Percentiles rank a stretch among this genome's conserved stretches.
Conservation (phyloP, 2,888 invertebrate species). For the Phlogophora meticulosa region DNA sequence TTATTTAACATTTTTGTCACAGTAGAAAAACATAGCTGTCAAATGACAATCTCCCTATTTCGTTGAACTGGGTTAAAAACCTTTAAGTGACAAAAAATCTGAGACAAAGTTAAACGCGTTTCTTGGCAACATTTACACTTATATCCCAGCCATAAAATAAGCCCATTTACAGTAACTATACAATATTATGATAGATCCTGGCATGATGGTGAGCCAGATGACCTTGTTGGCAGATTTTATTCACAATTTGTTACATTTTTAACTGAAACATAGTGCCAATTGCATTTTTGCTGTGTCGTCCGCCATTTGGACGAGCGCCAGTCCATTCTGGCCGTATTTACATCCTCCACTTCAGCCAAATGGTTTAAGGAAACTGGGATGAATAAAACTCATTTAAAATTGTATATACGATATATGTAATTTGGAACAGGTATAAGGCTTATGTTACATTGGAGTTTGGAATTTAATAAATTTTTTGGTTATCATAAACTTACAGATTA, state of each 20-base stretch:
- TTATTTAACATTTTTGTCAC: too few species aligned
- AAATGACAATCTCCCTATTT: too few species aligned
- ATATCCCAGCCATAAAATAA: slow-evolving; percentile 6
- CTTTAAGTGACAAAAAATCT: background rate
- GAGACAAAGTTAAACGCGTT: background rate
- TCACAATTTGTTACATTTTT: slow-evolving; percentile 39
- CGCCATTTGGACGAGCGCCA: slow-evolving; percentile 57
- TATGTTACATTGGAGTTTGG: background rate
- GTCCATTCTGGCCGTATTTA: slow-evolving; percentile 44
- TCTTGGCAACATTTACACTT: slow-evolving; percentile 13
- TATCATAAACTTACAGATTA: too few species aligned
- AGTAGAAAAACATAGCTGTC: too few species aligned
- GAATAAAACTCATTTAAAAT: slow-evolving; percentile 3
- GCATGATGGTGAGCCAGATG: background rate
- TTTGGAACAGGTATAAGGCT: background rate
- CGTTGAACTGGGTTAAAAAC: background rate
- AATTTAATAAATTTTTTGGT: too few species aligned
- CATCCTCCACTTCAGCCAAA: slow-evolving; percentile 30
- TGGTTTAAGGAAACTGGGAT: slow-evolving; percentile 14
- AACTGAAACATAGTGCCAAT: slow-evolving; percentile 39
- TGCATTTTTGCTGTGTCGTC: slow-evolving; percentile 43
- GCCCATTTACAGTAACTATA: slow-evolving; percentile 14
- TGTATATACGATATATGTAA: background rate
- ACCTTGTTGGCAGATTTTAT: slow-evolving; percentile 37
- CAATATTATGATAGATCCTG: background rate